Base-by-base conservation (phyloP, 37 sponge, comb jelly and placozoan genomes). In the Beroe forskalii region DNA sequence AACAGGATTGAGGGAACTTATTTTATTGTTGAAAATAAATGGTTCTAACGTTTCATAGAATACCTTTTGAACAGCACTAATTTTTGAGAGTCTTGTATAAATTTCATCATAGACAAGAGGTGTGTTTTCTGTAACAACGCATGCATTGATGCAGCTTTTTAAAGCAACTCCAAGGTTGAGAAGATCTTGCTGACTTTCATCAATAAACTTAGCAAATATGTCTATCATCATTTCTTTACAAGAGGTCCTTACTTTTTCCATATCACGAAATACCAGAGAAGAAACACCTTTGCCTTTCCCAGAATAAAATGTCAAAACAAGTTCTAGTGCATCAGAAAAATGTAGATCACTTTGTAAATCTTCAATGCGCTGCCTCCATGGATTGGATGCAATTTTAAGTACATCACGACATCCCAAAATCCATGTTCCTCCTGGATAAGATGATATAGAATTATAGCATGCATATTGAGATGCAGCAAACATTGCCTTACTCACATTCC, bases 11-110 rank as follows among this genome's bases (percentile, higher is more conserved):
- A 80, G 55, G 3, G 86, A 80, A 1, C 30, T 80, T 3, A 80
- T 80, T 44, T 80, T 80, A 25, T 80, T 41, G 35, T 44, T 44
- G 28, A 44, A 44, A 43, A 80, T 37, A 38, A 44, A 80, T 4
- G 86, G 86, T 80, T 80, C 86, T 25, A 80, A 44, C n/a, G 86
- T 44, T 25, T 80, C 86, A 43, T 44, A 80, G 48, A 80, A 80
- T 8, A 44, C 55, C 27, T 37, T 40, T 80, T 80, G 86, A 22
- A 80, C 55, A 22, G 86, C 86, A 20, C 55, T 23, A 6, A 80
- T 80, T 42, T 80, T 80, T 22, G 86, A 80, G 2, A 80, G 48
- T 24, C 44, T 41, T 0, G 55, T 25, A 25, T 80, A 80, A 44
- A 80, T 80, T 80, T 80, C 86, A 43, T 80, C 86, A 44, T 80